Conservation (phyloP, 2,888 invertebrate species). For the Netelia virgata region DNA sequence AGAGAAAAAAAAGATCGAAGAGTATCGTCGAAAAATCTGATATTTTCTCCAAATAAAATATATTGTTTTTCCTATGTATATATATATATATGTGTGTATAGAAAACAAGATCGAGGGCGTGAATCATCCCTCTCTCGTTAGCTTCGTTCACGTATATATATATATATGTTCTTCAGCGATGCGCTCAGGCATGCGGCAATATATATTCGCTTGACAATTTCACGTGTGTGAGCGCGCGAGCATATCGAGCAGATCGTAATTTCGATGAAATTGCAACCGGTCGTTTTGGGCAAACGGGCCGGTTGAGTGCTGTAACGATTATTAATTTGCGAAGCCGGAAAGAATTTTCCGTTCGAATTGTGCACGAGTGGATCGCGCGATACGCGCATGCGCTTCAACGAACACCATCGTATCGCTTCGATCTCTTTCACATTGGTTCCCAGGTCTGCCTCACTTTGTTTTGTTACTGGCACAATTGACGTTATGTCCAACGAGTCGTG, state of each 20-base stretch:
- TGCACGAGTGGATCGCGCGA: not conserved
- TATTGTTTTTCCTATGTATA: not conserved
- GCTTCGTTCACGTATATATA: not conserved
- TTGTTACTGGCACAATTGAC: constrained; percentile 55
- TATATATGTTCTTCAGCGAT: constrained; percentile 18
- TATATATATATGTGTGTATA: not conserved
- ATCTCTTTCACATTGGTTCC: constrained; percentile 70
- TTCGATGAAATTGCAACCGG: constrained; percentile 57
- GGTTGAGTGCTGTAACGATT: constrained; percentile 52
- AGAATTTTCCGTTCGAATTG: constrained; percentile 62
- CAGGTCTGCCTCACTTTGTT: constrained; percentile 17
- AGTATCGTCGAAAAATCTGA: constrained; percentile 9
- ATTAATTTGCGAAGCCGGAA: constrained; percentile 64
- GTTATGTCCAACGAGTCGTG: constrained; percentile 52
- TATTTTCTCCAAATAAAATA: not conserved
- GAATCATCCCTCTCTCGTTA: constrained; percentile 20
- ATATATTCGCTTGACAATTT: constrained; percentile 44
- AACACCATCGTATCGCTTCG: constrained; percentile 38
- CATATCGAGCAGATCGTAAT: constrained; percentile 59
- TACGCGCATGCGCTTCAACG: constrained; percentile 18
- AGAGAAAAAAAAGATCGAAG: constrained; percentile 3
- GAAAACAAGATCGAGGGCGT: constrained; percentile 16
- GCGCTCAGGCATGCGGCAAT: constrained; percentile 35
- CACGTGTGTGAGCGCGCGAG: constrained; percentile 46
- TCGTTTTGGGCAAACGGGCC: constrained; percentile 21